phyloP scores from a whole-genome alignment of 2,797 vertebrate genomes.

The Semotilus atromaculatus region DNA sequence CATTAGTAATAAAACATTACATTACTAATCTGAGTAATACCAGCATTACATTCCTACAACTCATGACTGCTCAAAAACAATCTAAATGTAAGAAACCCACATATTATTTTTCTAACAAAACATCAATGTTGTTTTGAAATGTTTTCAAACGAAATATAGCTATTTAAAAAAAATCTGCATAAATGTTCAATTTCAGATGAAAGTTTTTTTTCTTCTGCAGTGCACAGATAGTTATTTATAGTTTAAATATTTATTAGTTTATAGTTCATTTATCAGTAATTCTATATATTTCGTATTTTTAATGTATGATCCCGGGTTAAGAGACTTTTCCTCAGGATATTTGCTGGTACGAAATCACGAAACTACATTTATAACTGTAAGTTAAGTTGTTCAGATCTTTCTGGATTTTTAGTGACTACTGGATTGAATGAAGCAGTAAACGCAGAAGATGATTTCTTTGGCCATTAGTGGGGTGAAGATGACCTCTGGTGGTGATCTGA shows the following conservation, averaged over 20 bases:
- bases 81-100: too few species aligned
- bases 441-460: not conserved
- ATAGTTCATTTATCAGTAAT: not conserved
- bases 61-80: too few species aligned
- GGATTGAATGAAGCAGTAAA: not conserved
- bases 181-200: too few species aligned
- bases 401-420: not conserved
- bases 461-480: not conserved
- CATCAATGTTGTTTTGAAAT: too few species aligned
- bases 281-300: not conserved
- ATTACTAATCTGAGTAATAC: too few species aligned
- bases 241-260: not conserved
- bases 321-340: not conserved
- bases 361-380: not conserved
- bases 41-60: too few species aligned
- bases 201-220: too few species aligned
- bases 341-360: not conserved
- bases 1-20: too few species aligned
- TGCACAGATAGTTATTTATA: too few species aligned
- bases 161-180: too few species aligned
- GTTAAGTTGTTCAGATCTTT: not conserved
- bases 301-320: not conserved
- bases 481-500: not conserved
- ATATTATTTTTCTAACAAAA: too few species aligned
- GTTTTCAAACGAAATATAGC: too few species aligned